Base-by-base conservation (phyloP, 2,888 invertebrate genomes). In the Limulus polyphemus region DNA sequence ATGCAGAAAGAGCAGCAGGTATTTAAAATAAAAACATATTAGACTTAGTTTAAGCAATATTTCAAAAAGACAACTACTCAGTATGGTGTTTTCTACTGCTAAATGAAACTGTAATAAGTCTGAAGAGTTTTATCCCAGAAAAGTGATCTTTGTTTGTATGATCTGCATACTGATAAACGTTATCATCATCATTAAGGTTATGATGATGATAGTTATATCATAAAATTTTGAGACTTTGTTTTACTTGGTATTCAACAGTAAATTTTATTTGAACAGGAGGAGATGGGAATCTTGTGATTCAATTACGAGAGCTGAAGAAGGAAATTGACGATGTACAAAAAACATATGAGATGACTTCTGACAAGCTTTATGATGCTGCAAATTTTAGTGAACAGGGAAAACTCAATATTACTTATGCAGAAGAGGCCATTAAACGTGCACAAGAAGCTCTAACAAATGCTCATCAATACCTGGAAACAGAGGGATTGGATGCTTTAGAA, bases 401-500 rank as follows among this genome's bases (percentile, higher is more conserved):
- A 69, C 79, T 79, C 16, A 85, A 85, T 71, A 82, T 86, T 0
- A 82, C 83, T 5, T 80, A 81, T 58, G 82, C 84, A 0, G 83
- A 85, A 68, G 81, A 83, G 57, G 81, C 82, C 2, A 81, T 86
- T 13, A 81, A 83, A 65, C 80, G 83, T 11, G 83, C 85, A 0
- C 82, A 83, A 69, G 83, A 83, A 65, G 83, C 85, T 71, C 78
- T 87, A 49, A 82, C 85, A 81, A 83, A 83, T 67, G 89, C 91
- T 0, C 79, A 88, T 60, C 84, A 87, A 67, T 85, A 86, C 70
- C 78, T 97, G 49, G 87, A 89, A 63, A 85, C 84, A 0, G 90
- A 93, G 72, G 97, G 95, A 0, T 81, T 83, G 16, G 83, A 83
- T 5, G 91, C 94, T 0, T 77, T 94, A 63, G 79, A 82, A 1